Evolutionary conservation across 2,888 invertebrate genomes (phyloP), one percentile per base, ranked within the genome.

Genomic region (Nephrocerus scutellatus): DNA sequence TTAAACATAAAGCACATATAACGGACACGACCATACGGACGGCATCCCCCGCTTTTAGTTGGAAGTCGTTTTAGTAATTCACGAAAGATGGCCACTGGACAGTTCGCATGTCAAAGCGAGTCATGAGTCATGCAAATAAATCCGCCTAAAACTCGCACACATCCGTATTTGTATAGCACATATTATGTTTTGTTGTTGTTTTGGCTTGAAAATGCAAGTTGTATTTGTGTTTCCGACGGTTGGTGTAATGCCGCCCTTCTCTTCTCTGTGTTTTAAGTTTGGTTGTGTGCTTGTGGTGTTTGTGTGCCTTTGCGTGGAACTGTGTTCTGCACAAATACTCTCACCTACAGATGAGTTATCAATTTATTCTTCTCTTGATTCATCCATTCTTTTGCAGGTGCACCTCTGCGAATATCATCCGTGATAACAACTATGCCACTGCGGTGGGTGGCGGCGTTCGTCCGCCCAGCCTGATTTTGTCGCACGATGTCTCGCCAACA

Each of bases 361-460:
- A 18, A 35, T 35, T n/a, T 35, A 15, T 30, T 29, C 9, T 37
- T 19, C 2, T 19, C 18, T 30, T 22, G 19, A 6, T 21, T 26
- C 21, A 10, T 26, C 29, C 29, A n/a, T 36, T 31, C n/a, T 7
- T 38, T 48, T 34, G 8, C 57, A 80, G 87, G 56, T 84, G 88
- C 68, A 84, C 87, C 39, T 88, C 88, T 43, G 72, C 89, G 51
- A 86, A 85, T 68, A 84, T 86, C 52, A 86, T 88, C 59, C 76
- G 82, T 56, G 82, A 82, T 59, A 79, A 80, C 18, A 81, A 80
- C 55, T 64, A n/a, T n/a, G n/a, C n/a, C n/a, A n/a, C n/a, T n/a
- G n/a, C 63, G 28, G 47, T 63, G 29, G 61, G 64, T 6, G 75
- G 76, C 19, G 67, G 72, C 2, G 73, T 72, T 5, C 74, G 77